These are phyloP conservation scores for Lanistes nyassanus DNA, from an alignment of 1,140 invertebrate species.

Conservation along the genomic window DNA sequence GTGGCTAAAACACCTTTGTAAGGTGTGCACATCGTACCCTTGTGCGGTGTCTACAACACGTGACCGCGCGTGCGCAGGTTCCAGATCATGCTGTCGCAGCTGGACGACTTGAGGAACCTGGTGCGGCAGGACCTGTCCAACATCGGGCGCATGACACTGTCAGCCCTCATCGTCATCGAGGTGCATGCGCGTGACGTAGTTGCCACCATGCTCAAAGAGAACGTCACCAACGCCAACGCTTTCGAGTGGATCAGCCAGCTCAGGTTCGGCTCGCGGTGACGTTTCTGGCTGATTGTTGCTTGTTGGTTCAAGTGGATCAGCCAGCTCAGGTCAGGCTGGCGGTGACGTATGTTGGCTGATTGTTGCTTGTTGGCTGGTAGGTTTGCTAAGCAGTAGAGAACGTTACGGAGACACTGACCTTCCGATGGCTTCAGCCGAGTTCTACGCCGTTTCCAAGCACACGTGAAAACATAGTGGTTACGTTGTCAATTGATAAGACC, in stretches of 20 bases:
- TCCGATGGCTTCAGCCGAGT: too few species aligned
- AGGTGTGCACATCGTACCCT: too few species aligned
- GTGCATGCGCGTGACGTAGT: constrained; percentile 69
- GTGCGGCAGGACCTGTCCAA: constrained; percentile 62
- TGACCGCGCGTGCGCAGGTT: constrained; percentile 8
- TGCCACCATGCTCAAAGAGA: constrained; percentile 62
- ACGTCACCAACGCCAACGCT: constrained; percentile 64
- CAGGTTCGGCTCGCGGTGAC: constrained; percentile 70
- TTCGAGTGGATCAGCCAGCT: constrained; percentile 70
- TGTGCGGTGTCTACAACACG: too few species aligned
- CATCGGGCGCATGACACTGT: constrained; percentile 68
- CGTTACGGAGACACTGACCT: too few species aligned
- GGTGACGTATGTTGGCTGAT: too few species aligned
- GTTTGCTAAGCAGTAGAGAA: too few species aligned
- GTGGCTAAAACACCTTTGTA: too few species aligned
- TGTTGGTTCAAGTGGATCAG: constrained; percentile 70
- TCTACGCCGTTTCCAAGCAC: too few species aligned
- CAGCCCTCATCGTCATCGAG: constrained; percentile 68
- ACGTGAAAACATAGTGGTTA: too few species aligned
- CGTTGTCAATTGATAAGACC: too few species aligned
- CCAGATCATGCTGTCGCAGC: constrained; percentile 48
- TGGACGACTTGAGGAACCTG: constrained; percentile 66
- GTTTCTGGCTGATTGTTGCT: too few species aligned
- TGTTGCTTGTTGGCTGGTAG: too few species aligned
- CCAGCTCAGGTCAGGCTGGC: constrained; percentile 69